These are phyloP conservation scores for Pristionchus entomophagus DNA, from an alignment of 2,888 invertebrate genomes.

Conservation along the genomic window DNA sequence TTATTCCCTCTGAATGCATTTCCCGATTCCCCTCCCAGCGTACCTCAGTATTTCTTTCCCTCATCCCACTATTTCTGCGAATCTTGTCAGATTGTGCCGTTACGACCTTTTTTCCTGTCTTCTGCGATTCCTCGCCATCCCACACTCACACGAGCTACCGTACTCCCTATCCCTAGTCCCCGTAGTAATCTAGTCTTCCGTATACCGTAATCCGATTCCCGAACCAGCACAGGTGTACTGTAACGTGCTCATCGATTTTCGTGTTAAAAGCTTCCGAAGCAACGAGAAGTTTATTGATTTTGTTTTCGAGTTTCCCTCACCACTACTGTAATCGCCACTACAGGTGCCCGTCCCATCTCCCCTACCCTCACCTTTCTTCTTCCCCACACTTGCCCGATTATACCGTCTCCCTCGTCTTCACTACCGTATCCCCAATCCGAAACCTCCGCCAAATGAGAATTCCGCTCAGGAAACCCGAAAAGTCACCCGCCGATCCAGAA, in stretches of 20 bases:
- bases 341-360: background rate
- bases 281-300: background rate
- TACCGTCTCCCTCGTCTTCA: background rate
- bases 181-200: background rate
- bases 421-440: background rate
- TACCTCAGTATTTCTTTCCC: constrained; percentile 13
- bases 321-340: background rate
- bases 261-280: background rate
- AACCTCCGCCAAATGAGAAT: background rate
- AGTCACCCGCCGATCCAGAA: background rate
- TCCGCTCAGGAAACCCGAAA: background rate
- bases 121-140: background rate
- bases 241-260: constrained; percentile 22
- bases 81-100: background rate
- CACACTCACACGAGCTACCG: constrained; percentile 11
- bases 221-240: background rate
- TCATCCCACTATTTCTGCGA: background rate
- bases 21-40: background rate
- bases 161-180: no score
- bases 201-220: background rate
- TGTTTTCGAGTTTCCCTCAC: background rate
- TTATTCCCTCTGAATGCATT: background rate
- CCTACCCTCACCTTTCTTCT: background rate
- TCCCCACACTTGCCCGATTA: background rate
- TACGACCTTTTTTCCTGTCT: background rate